Evolutionary conservation across 2,797 vertebrate species (phyloP).

Genomic region (Enoplosus armatus): DNA sequence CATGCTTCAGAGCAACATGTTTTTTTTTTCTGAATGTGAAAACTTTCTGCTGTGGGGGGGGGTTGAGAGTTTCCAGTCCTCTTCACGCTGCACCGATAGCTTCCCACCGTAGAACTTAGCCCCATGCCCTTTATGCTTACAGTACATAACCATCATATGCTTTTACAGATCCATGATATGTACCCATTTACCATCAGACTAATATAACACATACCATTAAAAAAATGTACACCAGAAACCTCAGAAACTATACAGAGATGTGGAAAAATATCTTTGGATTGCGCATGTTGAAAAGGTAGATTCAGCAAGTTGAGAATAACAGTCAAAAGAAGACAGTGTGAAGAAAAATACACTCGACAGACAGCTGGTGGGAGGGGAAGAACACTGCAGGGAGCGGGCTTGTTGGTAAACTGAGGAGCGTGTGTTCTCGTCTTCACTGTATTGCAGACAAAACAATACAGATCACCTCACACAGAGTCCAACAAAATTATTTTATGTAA

Average conservation of each 20-base stretch:
- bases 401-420: slow-evolving; percentile 35
- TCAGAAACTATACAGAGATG: slow-evolving; percentile 82
- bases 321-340: slow-evolving; percentile 62
- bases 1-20: slow-evolving; percentile 45
- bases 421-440: slow-evolving; percentile 9
- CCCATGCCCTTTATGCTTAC: slow-evolving; percentile 57
- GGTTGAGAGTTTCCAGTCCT: slow-evolving; percentile 51
- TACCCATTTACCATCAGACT: slow-evolving; percentile 81
- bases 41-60: slow-evolving; percentile 24
- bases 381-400: slow-evolving; percentile 29
- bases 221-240: slow-evolving; percentile 80
- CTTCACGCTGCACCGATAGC: slow-evolving; percentile 37
- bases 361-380: neutral
- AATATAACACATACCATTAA: slow-evolving; percentile 69
- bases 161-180: slow-evolving; percentile 77
- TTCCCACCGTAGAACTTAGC: slow-evolving; percentile 53
- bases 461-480: slow-evolving; percentile 16
- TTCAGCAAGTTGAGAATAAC: slow-evolving; percentile 73
- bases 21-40: slow-evolving; percentile 37
- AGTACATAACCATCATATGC: slow-evolving; percentile 75
- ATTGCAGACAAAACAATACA: slow-evolving; percentile 36
- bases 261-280: slow-evolving; percentile 90
- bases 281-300: slow-evolving; percentile 85
- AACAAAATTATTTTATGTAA: slow-evolving; percentile 5
- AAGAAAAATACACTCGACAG: slow-evolving; percentile 45